Evolutionary conservation across 2,888 invertebrate genomes (phyloP), one percentile per base, ranked within the genome.

Genomic region (Volucella bombylans): DNA sequence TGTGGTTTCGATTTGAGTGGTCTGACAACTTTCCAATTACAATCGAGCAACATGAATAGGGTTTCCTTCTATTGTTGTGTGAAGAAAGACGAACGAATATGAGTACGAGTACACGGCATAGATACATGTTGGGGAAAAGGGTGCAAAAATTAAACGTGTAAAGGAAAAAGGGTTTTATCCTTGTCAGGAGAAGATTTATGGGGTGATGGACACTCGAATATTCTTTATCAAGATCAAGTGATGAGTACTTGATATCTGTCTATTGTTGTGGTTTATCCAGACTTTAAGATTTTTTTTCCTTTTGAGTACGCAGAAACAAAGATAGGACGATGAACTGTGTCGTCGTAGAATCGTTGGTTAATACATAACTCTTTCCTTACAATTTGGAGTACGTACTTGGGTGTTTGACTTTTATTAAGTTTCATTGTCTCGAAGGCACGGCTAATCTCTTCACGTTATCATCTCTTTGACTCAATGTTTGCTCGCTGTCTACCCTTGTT

Each of bases 1-100:
- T 45, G 47, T 57, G 68, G 47, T 61, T 61, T 69, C 50, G 62
- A 41, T 64, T 73, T 52, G 59, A 67, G 71, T 57, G 67, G 78
- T 64, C 67, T 67, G 67, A 67, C 67, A 73, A 73, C 31, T 73
- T 31, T 79, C 50, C 68, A 64, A 73, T 73, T 78, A 73, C 45
- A 61, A 49, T 64, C 23, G 8, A 52, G 31, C 6, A 57, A 43
- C 23, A 49, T 31, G 8, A 43, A 12, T 12, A 38, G 61, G 76
- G 54, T 68, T 68, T 62, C 52, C 6, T 11, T 59, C 59, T 76
- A 59, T 67, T 67, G 59, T 76, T 47, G 45, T 45, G 18, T 18
- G 65, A 67, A 59, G 49, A n/a, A 9, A 6, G 31, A 49, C 31
- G 15, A 38, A 43, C 49, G 31, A 31, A 31, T 31, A 2, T 2